Evolutionary conservation across 2,113 vertebrate genomes (phyloP).

Genomic region (Cynocephalus volans): DNA sequence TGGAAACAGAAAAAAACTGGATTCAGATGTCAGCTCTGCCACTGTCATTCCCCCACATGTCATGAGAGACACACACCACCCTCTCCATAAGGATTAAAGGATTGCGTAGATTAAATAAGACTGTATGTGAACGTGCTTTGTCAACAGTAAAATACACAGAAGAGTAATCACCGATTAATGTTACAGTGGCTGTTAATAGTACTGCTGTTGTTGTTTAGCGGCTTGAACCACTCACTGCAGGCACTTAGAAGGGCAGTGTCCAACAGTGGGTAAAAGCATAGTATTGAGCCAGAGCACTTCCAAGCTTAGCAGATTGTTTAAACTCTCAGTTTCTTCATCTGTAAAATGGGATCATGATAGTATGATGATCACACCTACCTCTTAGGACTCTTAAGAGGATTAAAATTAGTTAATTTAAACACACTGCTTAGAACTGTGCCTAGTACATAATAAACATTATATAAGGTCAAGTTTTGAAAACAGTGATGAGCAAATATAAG

Average conservation of each 20-base stretch:
- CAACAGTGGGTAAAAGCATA: background rate
- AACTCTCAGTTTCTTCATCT: slow-evolving; percentile 3
- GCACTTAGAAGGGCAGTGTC: background rate
- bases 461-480: background rate
- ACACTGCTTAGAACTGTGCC: background rate
- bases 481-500: background rate
- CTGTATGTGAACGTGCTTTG: background rate
- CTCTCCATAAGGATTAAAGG: background rate
- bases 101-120: background rate
- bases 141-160: background rate
- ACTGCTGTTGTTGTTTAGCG: background rate
- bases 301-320: background rate
- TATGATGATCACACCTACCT: background rate
- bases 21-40: background rate
- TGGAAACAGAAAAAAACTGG: background rate
- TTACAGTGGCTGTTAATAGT: background rate
- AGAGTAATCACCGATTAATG: background rate
- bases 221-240: background rate
- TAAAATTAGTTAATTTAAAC: slow-evolving; percentile 11
- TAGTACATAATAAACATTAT: background rate
- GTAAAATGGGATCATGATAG: background rate
- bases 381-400: background rate
- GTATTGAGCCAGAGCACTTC: background rate
- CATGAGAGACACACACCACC: background rate
- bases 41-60: background rate